phyloP scores from a whole-genome alignment of 2,113 vertebrate genomes.

The Podiceps cristatus region DNA sequence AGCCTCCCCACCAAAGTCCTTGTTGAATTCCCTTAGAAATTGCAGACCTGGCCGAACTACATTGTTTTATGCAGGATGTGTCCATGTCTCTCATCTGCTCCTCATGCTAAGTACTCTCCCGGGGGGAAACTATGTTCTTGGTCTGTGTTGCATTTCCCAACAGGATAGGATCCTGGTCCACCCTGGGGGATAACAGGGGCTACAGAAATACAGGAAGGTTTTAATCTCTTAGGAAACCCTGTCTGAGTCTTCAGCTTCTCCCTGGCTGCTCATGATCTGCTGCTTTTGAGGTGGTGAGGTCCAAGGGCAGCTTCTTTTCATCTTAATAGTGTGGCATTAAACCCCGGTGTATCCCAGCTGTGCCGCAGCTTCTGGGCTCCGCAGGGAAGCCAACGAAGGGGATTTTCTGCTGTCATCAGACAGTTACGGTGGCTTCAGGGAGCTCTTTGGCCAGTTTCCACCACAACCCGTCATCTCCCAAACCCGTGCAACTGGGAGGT shows the following conservation, averaged over 20 bases:
- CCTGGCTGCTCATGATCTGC: neutral
- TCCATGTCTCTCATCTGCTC: neutral
- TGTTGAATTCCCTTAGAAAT: neutral
- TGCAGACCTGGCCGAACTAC: neutral
- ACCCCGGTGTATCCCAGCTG: fast-evolving
- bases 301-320: neutral
- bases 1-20: neutral
- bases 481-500: constrained; percentile 17
- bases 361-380: neutral
- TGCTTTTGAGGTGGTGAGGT: neutral
- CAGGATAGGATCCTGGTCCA: neutral
- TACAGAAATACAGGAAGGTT: neutral
- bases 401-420: neutral
- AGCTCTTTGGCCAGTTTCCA: constrained; percentile 45
- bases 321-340: neutral
- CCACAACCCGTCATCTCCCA: neutral
- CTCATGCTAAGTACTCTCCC: neutral
- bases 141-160: neutral
- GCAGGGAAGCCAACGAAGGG: fast-evolving
- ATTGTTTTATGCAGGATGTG: neutral
- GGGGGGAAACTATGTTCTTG: neutral
- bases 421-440: neutral
- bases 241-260: neutral
- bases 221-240: neutral
- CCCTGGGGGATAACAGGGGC: neutral